Conservation (phyloP, 2,888 invertebrate genomes). For the Antheraea yamamai region DNA sequence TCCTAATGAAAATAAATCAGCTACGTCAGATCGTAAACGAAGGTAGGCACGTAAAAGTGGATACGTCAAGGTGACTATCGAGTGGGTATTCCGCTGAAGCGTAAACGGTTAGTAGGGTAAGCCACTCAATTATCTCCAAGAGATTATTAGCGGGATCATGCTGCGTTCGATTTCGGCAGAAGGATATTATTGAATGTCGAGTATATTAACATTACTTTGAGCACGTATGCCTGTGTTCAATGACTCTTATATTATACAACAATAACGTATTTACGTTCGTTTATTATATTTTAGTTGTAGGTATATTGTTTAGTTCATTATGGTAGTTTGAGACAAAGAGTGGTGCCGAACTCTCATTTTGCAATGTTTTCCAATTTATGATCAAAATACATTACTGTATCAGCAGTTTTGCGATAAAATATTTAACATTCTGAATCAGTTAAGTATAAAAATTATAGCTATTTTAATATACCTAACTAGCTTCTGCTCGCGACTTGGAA, state of each 20-base stretch:
- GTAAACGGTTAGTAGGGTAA: slow-evolving; percentile 54
- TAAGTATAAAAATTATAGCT: no score
- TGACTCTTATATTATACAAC: background rate
- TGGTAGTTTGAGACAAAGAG: no score
- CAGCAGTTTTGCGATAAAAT: no score
- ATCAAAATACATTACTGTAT: no score
- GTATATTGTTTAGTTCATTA: no score
- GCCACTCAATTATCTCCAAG: slow-evolving; percentile 59
- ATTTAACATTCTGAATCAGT: no score
- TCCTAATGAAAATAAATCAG: background rate
- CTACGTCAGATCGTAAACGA: background rate
- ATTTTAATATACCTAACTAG: no score
- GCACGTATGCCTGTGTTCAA: background rate
- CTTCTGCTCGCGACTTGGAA: no score
- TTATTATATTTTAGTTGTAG: no score
- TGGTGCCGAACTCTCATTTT: no score
- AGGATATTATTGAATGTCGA: background rate
- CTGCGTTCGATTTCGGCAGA: background rate
- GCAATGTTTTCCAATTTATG: no score
- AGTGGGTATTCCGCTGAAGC: slow-evolving; percentile 55
- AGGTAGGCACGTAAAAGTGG: slow-evolving; percentile 2
- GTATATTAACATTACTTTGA: background rate
- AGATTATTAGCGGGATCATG: slow-evolving; percentile 45
- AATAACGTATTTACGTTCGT: no score
- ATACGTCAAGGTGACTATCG: slow-evolving; percentile 40